These are phyloP conservation scores for Tetropium fuscum DNA, from an alignment of 2,888 invertebrate genomes.

Conservation along the genomic window DNA sequence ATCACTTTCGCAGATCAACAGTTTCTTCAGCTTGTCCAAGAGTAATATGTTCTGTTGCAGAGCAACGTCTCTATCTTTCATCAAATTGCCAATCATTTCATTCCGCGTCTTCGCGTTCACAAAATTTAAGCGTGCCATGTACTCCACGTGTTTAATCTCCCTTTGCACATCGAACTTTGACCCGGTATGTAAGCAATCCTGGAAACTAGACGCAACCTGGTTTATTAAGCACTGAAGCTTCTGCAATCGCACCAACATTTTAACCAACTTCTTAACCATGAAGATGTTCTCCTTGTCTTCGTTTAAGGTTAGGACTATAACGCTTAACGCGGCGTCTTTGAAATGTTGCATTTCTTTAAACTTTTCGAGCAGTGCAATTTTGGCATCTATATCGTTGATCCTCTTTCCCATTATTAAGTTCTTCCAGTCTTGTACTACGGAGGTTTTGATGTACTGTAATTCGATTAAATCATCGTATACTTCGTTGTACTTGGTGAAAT, in stretches of 20 bases:
- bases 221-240: slow-evolving; percentile 58
- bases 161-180: slow-evolving; percentile 66
- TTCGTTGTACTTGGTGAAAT: slow-evolving; percentile 53
- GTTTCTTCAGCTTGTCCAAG: slow-evolving; percentile 63
- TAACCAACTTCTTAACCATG: slow-evolving; percentile 54
- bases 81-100: slow-evolving; percentile 69
- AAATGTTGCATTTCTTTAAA: slow-evolving; percentile 55
- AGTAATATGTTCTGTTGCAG: slow-evolving; percentile 53
- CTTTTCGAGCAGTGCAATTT: slow-evolving; percentile 55
- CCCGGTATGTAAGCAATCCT: slow-evolving; percentile 63
- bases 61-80: slow-evolving; percentile 66
- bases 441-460: slow-evolving; percentile 56
- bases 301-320: slow-evolving; percentile 45
- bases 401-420: slow-evolving; percentile 51
- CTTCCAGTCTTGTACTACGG: slow-evolving; percentile 58
- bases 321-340: slow-evolving; percentile 49
- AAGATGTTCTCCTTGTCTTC: slow-evolving; percentile 50
- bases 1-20: slow-evolving; percentile 66
- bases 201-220: slow-evolving; percentile 56
- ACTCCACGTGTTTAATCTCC: slow-evolving; percentile 68
- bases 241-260: slow-evolving; percentile 57
- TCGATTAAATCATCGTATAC: slow-evolving; percentile 55
- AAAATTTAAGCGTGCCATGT: slow-evolving; percentile 67
- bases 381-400: slow-evolving; percentile 52
- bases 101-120: slow-evolving; percentile 70